Base-by-base conservation (phyloP, 2,113 vertebrate genomes). In the Daboia siamensis region DNA sequence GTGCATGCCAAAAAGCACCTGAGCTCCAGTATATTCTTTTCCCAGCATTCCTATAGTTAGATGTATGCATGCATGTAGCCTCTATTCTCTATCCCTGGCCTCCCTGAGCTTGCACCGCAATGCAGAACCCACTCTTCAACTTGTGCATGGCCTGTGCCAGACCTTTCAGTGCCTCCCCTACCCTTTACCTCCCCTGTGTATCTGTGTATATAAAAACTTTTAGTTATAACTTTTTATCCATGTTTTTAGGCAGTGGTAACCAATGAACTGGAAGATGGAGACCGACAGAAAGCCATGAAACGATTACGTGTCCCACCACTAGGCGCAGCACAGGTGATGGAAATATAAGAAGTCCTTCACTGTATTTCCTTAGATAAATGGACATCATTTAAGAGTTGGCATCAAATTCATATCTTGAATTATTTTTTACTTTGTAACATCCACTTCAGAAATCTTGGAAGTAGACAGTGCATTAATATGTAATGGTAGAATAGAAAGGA, bases 261-360 rank as follows among this genome's bases (percentile, higher is more conserved):
- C 94, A 98, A 98, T 33, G 99, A 99, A 96, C 98, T 99, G 97
- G 99, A 99, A 97, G 98, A 98, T 96, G 99, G 99, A 93, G 99
- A 99, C 93, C 98, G 99, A 95, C 99, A 99, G 97, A 99, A 97
- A 97, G 99, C 99, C 95, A 99, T 99, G 99, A 99, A 99, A 97
- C 98, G 99, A 93, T 97, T 99, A 95, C 98, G 99, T 95, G 99
- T 99, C 90, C 99, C 99, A 93, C 99, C 99, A 48, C 97, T 99
- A 94, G 99, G 99, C 94, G 99, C 99, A 95, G 99, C 99, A 96
- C 99, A 99, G 98, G 99, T 99, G 95, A 97, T 94, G 97, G 93
- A 23, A 6, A 0, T 93, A 90, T 91, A 94, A 88, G 69, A 44
- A n/a, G 52, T 90, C 90, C 91, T 94, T 90, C 87, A 90, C 59